Percentiles rank a stretch among this genome's conserved stretches.
Evolutionary conservation across 2,888 invertebrate species (phyloP).

Genomic region (Opisthograptis luteolata): DNA sequence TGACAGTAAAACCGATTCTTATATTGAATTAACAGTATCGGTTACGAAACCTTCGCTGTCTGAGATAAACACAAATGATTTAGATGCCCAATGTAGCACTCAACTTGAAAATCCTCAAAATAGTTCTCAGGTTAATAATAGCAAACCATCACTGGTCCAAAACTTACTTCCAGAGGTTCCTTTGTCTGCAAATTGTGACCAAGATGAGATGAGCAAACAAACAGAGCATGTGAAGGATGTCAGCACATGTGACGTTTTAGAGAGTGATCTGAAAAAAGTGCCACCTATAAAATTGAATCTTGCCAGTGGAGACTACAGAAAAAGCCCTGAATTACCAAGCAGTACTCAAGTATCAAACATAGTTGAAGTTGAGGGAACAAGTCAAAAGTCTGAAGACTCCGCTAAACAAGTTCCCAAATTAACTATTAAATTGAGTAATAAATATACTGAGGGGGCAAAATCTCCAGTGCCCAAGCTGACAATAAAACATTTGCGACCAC

Average conservation of each 20-base stretch:
- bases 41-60: constrained; percentile 23
- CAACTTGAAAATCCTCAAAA: constrained; percentile 6
- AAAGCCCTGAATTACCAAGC: constrained; percentile 32
- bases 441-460: constrained; percentile 68
- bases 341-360: constrained; percentile 43
- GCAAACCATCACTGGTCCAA: neutral
- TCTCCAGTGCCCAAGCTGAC: constrained; percentile 73
- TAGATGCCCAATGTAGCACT: constrained; percentile 21
- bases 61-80: constrained; percentile 29
- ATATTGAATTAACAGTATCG: constrained; percentile 22
- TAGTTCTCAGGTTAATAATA: constrained; percentile 10
- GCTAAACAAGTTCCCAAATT: constrained; percentile 78
- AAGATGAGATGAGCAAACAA: constrained; percentile 8
- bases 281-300: constrained; percentile 62
- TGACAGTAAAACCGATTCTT: neutral
- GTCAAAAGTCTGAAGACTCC: constrained; percentile 38
- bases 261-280: constrained; percentile 49
- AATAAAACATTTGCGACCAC: constrained; percentile 65
- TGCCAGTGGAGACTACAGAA: constrained; percentile 16
- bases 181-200: constrained; percentile 23
- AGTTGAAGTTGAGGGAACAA: constrained; percentile 40
- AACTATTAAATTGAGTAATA: constrained; percentile 75
- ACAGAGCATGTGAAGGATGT: neutral
- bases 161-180: constrained; percentile 9
- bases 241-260: neutral